Evolutionary conservation across 1,140 invertebrate species (phyloP).

Genomic region (Trichonephila clavipes): DNA sequence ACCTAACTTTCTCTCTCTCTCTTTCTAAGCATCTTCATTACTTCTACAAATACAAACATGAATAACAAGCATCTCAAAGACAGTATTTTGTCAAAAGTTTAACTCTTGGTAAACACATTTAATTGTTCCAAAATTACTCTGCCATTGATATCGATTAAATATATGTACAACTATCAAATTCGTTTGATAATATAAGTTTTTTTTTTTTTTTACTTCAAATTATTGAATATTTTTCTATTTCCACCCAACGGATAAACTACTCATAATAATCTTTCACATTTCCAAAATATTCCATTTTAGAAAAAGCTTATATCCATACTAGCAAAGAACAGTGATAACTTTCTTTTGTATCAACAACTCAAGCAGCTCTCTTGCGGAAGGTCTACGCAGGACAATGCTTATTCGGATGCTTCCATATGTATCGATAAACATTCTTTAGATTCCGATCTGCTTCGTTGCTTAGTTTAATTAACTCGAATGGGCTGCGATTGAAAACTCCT

Average conservation of each 20-base stretch:
- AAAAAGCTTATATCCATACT: not conserved
- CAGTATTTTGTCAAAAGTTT: too few species aligned
- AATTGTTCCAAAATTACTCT: too few species aligned
- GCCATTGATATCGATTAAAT: too few species aligned
- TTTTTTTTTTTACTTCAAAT: too few species aligned
- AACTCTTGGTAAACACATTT: too few species aligned
- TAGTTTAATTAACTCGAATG: constrained; percentile 27
- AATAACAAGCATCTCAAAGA: too few species aligned
- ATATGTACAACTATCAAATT: too few species aligned
- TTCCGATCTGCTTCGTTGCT: constrained; percentile 25
- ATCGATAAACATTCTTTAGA: constrained; percentile 7
- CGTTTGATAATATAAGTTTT: too few species aligned
- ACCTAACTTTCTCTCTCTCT: too few species aligned
- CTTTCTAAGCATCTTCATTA: too few species aligned
- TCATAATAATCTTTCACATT: not conserved
- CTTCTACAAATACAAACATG: too few species aligned
- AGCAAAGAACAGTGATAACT: not conserved
- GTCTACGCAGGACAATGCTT: not conserved
- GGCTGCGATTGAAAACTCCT: not conserved
- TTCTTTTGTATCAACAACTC: not conserved
- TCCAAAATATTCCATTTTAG: not conserved
- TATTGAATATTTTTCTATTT: not conserved
- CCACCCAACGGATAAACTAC: not conserved
- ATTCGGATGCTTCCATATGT: not conserved
- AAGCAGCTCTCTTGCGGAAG: not conserved